phyloP scores from a whole-genome alignment of 2,888 invertebrate genomes.

The Xestia sexstrigata region DNA sequence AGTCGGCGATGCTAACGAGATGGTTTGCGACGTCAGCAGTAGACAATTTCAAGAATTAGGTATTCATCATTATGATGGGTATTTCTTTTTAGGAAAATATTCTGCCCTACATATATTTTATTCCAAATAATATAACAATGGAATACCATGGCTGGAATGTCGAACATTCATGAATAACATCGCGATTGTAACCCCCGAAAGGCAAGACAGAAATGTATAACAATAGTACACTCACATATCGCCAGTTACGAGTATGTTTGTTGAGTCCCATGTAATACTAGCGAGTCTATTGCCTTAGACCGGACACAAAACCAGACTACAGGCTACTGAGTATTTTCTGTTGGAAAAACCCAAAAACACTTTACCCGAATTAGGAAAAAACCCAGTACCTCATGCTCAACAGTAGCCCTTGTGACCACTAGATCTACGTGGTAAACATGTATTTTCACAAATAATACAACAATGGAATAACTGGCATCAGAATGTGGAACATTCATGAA shows the following conservation, averaged over 20 bases:
- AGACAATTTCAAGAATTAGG: slow-evolving; percentile 28
- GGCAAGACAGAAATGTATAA: neutral
- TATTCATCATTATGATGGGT: neutral
- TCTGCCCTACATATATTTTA: slow-evolving; percentile 1
- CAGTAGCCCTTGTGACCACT: neutral
- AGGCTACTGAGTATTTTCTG: neutral
- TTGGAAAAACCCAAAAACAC: neutral
- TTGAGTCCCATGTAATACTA: neutral
- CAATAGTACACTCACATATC: neutral
- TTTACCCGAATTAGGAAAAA: neutral
- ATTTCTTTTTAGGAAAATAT: slow-evolving; percentile 15
- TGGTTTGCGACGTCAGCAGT: slow-evolving; percentile 12
- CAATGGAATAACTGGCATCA: slow-evolving; percentile 9
- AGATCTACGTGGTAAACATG: neutral
- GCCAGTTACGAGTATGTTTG: neutral
- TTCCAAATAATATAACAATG: neutral
- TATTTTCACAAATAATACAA: slow-evolving; percentile 15
- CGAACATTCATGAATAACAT: neutral
- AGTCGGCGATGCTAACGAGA: slow-evolving; percentile 35
- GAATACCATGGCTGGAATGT: neutral
- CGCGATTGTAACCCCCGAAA: neutral
- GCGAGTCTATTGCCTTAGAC: neutral
- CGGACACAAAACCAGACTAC: neutral
- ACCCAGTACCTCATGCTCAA: neutral
- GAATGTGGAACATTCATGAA: slow-evolving; percentile 27